Base-by-base conservation (phyloP, 2,113 vertebrate species). In the Butorides virescens region DNA sequence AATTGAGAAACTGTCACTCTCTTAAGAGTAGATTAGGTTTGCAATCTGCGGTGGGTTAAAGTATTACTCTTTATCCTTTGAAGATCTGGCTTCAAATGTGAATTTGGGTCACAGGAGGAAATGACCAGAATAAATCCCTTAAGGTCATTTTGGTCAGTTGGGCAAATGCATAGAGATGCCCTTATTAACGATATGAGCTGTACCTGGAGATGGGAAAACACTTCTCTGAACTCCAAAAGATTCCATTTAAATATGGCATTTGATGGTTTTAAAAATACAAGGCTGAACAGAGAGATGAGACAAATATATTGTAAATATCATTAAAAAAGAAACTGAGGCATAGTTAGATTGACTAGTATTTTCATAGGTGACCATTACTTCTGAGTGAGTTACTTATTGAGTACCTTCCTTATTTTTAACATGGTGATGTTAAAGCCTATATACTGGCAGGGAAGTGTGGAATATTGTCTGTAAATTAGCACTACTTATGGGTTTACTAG, bases 1-100 rank as follows among this genome's bases (percentile, higher is more conserved):
- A 82, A 81, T 62, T 34, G 52, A 56, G 79, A 62, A 85, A 72
- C 63, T 47, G 10, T 56, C 1, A 0, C 39, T 36, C 32, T 67
- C 47, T 34, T 14, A 55, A 36, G 78, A 67, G 63, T 76, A 76
- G 84, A 88, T 88, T 77, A 68, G 44, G 65, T 82, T 72, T 85
- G 55, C 92, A 93, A 3, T 88, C 92, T 91, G 88, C 47, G 52
- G 79, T 52, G 53, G 63, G 88, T 91, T 95, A 25, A 88, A 82
- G 74, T 76, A 86, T 88, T 83, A 67, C n/a, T 52, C 73, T 44
- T 77, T 21, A 81, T 89, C 88, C 78, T 85, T 72, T 59, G 63
- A 68, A 94, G 73, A 93, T 81, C 47, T 92, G 89, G 62, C 79
- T 88, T 68, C 86, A 71, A 50, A 79, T 15, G 20, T 15, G 61